Conservation (phyloP, 1,140 invertebrate genomes). For the Acyrthosiphon pisum region DNA sequence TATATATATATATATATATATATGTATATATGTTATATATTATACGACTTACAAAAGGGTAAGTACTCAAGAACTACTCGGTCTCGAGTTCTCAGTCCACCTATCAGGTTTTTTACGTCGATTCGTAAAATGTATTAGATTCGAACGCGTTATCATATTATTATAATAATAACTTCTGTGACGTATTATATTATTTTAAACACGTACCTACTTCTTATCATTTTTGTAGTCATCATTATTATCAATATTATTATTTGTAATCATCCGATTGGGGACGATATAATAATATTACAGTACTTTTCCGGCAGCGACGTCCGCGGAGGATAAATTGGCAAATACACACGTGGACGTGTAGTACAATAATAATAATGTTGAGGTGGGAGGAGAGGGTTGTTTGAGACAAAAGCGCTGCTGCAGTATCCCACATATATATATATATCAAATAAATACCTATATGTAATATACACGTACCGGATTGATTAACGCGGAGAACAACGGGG, state of each 20-base stretch:
- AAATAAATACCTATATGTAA: not conserved
- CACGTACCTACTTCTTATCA: not conserved
- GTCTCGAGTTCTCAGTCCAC: not conserved
- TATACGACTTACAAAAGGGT: not conserved
- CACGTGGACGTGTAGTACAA: not conserved
- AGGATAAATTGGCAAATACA: not conserved
- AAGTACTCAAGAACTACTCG: not conserved
- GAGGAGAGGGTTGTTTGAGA: not conserved
- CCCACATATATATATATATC: not conserved
- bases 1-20: not conserved
- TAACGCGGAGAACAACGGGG: not conserved
- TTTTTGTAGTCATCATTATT: not conserved
- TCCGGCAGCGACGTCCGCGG: not conserved
- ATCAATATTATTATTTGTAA: not conserved
- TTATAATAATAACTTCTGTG: not conserved
- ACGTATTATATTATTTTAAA: not conserved
- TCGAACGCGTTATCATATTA: not conserved
- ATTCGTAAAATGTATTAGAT: not conserved
- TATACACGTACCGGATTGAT: slow-evolving; percentile 1
- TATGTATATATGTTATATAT: not conserved
- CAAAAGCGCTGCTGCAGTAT: not conserved
- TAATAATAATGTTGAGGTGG: not conserved
- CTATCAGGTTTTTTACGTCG: not conserved
- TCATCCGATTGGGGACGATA: not conserved
- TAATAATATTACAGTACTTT: not conserved